Evolutionary conservation across 1,140 invertebrate genomes (phyloP).

Genomic region (Subanguina moxae): DNA sequence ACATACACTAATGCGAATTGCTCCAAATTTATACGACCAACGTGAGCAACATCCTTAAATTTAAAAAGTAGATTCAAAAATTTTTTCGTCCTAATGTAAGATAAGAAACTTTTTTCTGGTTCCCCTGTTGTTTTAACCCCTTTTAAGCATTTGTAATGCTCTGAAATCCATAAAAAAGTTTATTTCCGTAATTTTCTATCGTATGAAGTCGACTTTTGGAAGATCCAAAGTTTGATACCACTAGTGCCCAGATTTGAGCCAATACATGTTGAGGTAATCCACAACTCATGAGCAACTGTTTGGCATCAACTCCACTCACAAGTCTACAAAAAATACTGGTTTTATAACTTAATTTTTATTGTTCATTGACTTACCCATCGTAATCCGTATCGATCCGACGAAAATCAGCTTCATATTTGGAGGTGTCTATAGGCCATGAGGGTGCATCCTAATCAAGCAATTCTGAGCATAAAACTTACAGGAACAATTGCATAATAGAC

Average conservation of each 20-base stretch:
- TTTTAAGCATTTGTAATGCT: too few species aligned
- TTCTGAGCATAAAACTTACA: not conserved
- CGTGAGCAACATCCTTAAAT: slow-evolving; percentile 19
- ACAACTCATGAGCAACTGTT: slow-evolving; percentile 65
- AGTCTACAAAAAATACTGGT: slow-evolving; percentile 2
- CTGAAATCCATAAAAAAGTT: too few species aligned
- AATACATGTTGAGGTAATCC: slow-evolving; percentile 80
- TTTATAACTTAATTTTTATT: not conserved
- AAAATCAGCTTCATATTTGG: slow-evolving; percentile 72
- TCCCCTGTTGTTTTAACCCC: too few species aligned
- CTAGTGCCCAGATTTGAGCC: slow-evolving; percentile 84
- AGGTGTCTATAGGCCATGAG: slow-evolving; percentile 19
- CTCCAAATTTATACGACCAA: slow-evolving; percentile 81
- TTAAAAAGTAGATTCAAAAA: too few species aligned
- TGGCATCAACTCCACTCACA: slow-evolving; percentile 2
- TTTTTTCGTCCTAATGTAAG: too few species aligned
- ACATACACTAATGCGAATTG: slow-evolving; percentile 71
- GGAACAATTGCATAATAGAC: not conserved
- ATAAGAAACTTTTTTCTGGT: too few species aligned
- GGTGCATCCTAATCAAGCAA: slow-evolving; percentile 15
- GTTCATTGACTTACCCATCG: slow-evolving; percentile 68
- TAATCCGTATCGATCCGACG: slow-evolving; percentile 80
- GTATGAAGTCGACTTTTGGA: too few species aligned
- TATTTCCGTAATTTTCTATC: too few species aligned
- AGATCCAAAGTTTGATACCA: too few species aligned